A percentile compares a stretch with the other conserved stretches of the same genome.
Evolutionary conservation across 1,140 invertebrate species (phyloP).

Genomic region (Drosophila nikananu): DNA sequence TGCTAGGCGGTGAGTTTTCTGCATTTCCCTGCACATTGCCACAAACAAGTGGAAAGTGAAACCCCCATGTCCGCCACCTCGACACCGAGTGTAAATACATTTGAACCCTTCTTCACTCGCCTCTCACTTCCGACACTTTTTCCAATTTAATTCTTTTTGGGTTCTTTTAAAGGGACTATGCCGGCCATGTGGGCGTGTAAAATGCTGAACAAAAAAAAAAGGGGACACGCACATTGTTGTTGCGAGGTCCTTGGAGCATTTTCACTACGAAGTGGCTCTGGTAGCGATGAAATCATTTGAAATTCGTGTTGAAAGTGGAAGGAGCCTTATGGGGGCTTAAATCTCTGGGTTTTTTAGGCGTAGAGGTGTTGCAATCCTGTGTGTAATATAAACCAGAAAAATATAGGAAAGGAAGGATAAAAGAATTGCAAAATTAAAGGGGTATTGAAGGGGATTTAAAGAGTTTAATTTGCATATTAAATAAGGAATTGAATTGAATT

Average conservation of each 20-base stretch:
- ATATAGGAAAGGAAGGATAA: background rate
- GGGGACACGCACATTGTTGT: constrained; percentile 53
- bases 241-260: constrained; percentile 39
- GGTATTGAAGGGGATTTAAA: background rate
- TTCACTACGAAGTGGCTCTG: constrained; percentile 28
- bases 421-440: background rate
- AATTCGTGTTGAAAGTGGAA: constrained; percentile 18
- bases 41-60: background rate
- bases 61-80: background rate
- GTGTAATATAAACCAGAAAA: background rate
- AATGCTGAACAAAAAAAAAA: constrained; percentile 33
- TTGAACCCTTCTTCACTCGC: constrained; percentile 67
- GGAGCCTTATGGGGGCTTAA: background rate
- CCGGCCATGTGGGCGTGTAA: constrained; percentile 54
- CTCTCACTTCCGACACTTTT: constrained; percentile 29
- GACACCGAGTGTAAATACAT: constrained; percentile 62
- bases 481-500: background rate
- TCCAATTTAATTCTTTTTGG: constrained; percentile 48
- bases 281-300: constrained; percentile 22
- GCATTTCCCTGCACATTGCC: constrained; percentile 56
- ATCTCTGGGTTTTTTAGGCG: constrained; percentile 1
- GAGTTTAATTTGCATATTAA: background rate
- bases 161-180: constrained; percentile 35
- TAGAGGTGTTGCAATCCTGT: background rate
- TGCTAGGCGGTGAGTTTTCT: constrained; percentile 60